Percentiles rank a stretch among this genome's conserved stretches.
Evolutionary conservation across 1,140 invertebrate species (phyloP).

Genomic region (Mizuhopecten yessoensis): DNA sequence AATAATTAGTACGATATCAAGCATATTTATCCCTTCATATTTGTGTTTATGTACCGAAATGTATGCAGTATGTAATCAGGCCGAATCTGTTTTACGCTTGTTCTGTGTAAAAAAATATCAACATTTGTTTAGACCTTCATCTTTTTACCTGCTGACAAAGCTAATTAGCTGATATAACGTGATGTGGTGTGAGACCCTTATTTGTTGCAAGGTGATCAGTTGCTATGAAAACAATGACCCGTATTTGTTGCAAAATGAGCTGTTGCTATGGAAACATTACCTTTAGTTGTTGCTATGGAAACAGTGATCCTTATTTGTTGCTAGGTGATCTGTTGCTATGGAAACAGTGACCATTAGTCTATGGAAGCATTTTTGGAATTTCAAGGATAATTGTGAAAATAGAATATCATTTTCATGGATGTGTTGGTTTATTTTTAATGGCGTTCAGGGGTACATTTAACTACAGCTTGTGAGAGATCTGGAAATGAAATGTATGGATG

Average conservation of each 20-base stretch:
- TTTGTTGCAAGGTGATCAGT: background rate
- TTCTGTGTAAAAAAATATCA: background rate
- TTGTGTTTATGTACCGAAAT: background rate
- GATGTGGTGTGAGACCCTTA: background rate
- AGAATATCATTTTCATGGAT: background rate
- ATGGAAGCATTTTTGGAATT: too few relatives aligned
- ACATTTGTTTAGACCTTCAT: background rate
- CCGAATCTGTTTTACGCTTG: background rate
- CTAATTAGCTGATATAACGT: slow-evolving; percentile 34
- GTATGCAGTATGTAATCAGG: background rate
- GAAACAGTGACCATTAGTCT: too few relatives aligned
- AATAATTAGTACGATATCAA: background rate
- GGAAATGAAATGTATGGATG: background rate
- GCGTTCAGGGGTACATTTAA: too few relatives aligned
- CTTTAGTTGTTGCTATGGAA: too few relatives aligned
- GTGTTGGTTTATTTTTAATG: too few relatives aligned
- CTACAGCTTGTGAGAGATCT: too few relatives aligned
- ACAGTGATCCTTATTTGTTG: too few relatives aligned
- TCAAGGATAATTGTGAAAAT: background rate
- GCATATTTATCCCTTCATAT: background rate
- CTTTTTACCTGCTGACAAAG: slow-evolving; percentile 36
- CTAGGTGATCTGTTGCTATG: too few relatives aligned
- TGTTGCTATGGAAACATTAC: too few relatives aligned
- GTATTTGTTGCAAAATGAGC: too few relatives aligned
- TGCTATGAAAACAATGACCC: background rate